Percentiles rank a stretch among this genome's conserved stretches.
Conservation (phyloP, 2,113 vertebrate genomes). For the Turnix velox region DNA sequence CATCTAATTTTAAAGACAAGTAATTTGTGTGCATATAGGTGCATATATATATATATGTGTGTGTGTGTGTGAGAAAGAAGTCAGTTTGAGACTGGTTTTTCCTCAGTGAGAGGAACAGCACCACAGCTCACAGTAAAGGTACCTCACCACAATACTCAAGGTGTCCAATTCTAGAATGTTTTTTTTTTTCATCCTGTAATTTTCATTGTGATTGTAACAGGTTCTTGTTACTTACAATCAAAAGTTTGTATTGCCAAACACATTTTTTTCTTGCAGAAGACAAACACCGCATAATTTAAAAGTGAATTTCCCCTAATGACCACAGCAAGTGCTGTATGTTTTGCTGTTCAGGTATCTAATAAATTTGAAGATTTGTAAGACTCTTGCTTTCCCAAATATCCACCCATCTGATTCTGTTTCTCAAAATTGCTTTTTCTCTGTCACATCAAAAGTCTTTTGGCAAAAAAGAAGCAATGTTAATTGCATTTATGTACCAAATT, state of each 20-base stretch:
- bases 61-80: neutral
- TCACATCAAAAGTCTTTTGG: neutral
- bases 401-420: fast-evolving
- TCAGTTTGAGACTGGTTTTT: neutral
- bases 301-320: neutral
- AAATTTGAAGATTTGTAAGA: neutral
- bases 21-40: neutral
- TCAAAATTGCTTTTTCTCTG: neutral
- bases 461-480: neutral
- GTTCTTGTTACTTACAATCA: neutral
- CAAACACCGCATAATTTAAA: neutral
- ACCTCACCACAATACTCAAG: neutral
- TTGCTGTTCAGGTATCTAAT: neutral
- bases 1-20: neutral
- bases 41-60: neutral
- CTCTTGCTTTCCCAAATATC: neutral
- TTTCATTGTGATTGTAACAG: neutral
- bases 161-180: neutral
- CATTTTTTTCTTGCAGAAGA: neutral
- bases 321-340: fast-evolving
- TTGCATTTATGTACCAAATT: neutral
- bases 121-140: neutral
- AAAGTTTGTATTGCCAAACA: neutral
- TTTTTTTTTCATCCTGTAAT: neutral
- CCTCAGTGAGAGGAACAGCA: neutral